Evolutionary conservation across 2,888 invertebrate genomes (phyloP).

Genomic region (Dasypolia templi): DNA sequence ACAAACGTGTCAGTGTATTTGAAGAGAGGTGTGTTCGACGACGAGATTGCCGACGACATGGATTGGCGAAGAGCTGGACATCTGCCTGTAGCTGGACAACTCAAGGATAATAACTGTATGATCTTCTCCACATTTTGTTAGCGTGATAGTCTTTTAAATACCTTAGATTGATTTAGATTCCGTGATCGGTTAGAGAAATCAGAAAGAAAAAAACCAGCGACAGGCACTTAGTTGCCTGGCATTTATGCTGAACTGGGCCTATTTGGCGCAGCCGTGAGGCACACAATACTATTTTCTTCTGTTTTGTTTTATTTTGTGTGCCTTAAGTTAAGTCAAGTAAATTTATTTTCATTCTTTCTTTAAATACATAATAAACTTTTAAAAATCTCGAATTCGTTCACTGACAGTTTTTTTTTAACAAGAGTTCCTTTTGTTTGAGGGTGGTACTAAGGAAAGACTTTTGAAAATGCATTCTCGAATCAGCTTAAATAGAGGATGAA

Average conservation of each 20-base stretch:
- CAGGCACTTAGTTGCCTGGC: too few relatives aligned
- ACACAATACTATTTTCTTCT: too few relatives aligned
- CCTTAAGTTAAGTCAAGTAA: too few relatives aligned
- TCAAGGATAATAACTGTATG: slow-evolving; percentile 72
- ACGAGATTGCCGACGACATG: slow-evolving; percentile 77
- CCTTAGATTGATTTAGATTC: background rate
- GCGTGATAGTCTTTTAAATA: background rate
- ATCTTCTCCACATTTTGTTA: background rate
- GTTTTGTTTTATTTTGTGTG: too few relatives aligned
- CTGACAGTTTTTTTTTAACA: too few relatives aligned
- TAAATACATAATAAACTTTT: background rate
- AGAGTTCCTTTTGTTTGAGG: background rate
- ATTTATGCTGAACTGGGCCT: too few relatives aligned
- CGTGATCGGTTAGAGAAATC: background rate
- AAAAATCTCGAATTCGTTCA: background rate
- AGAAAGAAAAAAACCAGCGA: too few relatives aligned
- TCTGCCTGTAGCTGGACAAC: slow-evolving; percentile 68
- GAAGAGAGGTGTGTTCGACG: slow-evolving; percentile 85
- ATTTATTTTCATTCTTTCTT: too few relatives aligned
- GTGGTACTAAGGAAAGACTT: background rate
- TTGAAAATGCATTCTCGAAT: background rate
- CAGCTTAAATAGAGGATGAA: background rate
- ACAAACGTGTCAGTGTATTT: slow-evolving; percentile 84
- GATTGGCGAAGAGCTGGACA: slow-evolving; percentile 75
- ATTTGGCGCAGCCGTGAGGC: too few relatives aligned